Evolutionary conservation across 2,113 vertebrate genomes (phyloP).

Genomic region (Nycticorax nycticorax): DNA sequence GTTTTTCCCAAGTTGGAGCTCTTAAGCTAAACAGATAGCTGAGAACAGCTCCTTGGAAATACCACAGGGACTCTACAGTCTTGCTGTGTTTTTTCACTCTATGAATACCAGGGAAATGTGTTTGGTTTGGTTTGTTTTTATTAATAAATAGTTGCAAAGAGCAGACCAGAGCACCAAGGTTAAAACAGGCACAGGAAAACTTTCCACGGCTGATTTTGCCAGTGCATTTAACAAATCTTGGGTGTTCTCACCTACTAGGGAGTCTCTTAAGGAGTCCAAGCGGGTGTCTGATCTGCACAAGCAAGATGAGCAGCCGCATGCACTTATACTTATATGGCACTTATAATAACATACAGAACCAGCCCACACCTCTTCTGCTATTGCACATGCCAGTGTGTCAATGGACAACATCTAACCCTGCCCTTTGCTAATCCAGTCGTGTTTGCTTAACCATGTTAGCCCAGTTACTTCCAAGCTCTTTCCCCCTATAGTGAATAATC

Average conservation of each 20-base stretch:
- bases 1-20: not conserved
- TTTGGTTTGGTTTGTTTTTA: not conserved
- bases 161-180: not conserved
- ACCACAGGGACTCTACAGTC: not conserved
- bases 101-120: not conserved
- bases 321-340: not conserved
- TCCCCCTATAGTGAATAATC: not conserved
- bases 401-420: not conserved
- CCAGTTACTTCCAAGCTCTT: not conserved
- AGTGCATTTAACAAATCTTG: not conserved
- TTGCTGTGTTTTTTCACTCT: not conserved
- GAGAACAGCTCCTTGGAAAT: not conserved
- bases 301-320: not conserved
- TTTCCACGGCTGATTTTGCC: not conserved
- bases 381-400: not conserved
- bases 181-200: not conserved
- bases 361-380: not conserved
- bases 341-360: fast-evolving
- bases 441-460: not conserved
- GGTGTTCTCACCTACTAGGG: not conserved
- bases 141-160: not conserved
- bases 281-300: not conserved
- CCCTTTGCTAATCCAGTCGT: not conserved
- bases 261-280: not conserved
- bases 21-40: not conserved